Conservation (phyloP, 2,797 vertebrate genomes). For the Pristis pectinata region DNA sequence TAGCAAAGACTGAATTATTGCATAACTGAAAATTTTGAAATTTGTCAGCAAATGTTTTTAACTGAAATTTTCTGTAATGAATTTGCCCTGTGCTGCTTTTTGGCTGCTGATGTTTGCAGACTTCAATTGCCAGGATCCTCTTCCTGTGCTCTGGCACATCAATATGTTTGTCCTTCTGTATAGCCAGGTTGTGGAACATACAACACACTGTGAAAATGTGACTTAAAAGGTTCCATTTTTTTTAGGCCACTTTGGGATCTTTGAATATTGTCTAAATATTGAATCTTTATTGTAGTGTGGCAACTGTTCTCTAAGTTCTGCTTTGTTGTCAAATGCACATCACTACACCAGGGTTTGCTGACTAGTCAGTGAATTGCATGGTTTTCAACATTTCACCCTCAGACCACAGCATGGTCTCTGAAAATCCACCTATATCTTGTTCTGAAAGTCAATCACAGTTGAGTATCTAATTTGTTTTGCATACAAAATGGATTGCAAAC, state of each 20-base stretch:
- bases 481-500: no score
- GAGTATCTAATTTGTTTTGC: no score
- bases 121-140: slow-evolving; percentile 10
- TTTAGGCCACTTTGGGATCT: not conserved
- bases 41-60: not conserved
- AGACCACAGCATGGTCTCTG: not conserved
- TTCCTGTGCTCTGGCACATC: slow-evolving; percentile 27
- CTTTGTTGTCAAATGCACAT: not conserved
- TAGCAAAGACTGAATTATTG: not conserved
- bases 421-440: not conserved
- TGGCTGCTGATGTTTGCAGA: slow-evolving; percentile 8
- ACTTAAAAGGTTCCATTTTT: not conserved
- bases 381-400: no score
- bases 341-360: not conserved
- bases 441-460: not conserved
- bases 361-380: not conserved
- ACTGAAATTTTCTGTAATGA: not conserved
- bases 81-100: not conserved
- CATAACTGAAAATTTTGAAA: not conserved
- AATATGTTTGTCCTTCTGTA: slow-evolving; percentile 29
- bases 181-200: slow-evolving; percentile 28
- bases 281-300: not conserved
- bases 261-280: not conserved
- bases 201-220: not conserved
- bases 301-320: not conserved